Conservation (phyloP, 2,888 invertebrate genomes). For the Lottia gigantea region DNA sequence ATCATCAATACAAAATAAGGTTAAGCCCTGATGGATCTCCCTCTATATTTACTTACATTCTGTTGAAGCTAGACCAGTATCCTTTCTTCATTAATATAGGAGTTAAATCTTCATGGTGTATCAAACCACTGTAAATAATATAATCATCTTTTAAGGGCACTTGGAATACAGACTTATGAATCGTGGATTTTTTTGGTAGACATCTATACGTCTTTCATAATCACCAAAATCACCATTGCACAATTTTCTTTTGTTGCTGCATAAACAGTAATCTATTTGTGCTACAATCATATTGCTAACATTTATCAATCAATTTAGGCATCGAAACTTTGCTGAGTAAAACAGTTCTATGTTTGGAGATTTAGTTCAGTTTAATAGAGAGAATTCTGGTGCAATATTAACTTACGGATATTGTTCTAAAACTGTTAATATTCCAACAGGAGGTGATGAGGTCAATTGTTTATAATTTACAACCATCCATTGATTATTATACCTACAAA, state of each 20-base stretch:
- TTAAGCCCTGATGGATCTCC: too few species aligned
- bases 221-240: not conserved
- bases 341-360: too few species aligned
- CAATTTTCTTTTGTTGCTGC: too few species aligned
- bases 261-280: too few species aligned
- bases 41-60: constrained; percentile 68
- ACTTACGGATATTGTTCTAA: constrained; percentile 77
- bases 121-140: constrained; percentile 46
- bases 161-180: not conserved
- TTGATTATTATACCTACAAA: constrained; percentile 78
- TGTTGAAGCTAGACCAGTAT: constrained; percentile 81
- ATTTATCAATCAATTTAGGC: too few species aligned
- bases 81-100: constrained; percentile 73
- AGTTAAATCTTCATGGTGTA: constrained; percentile 76
- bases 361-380: too few species aligned
- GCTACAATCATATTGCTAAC: too few species aligned
- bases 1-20: too few species aligned
- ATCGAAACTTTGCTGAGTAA: too few species aligned
- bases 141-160: not conserved
- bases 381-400: too few species aligned
- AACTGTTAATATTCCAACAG: constrained; percentile 75
- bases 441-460: constrained; percentile 69
- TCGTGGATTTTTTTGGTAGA: not conserved
- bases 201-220: not conserved
- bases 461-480: constrained; percentile 84